phyloP scores from a whole-genome alignment of 2,888 invertebrate genomes.

The Amiota communis region DNA sequence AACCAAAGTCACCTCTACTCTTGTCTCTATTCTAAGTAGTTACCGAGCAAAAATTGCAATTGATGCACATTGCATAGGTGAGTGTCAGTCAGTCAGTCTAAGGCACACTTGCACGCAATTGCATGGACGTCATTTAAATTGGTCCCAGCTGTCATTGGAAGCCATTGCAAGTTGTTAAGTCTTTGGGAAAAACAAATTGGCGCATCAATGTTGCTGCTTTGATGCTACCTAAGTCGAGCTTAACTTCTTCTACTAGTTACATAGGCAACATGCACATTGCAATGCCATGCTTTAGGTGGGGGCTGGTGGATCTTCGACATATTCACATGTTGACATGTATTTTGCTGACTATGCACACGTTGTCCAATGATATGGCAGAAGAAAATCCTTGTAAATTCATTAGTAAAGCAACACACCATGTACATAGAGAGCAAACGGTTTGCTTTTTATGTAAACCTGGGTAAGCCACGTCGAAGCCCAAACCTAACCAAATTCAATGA shows the following conservation, averaged over 20 bases:
- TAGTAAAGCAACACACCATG: conserved; percentile 50
- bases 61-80: too few species aligned
- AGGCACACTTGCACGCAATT: too few species aligned
- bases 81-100: too few species aligned
- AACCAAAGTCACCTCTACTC: too few species aligned
- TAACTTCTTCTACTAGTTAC: too few species aligned
- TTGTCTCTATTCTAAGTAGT: too few species aligned
- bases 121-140: conserved; percentile 1
- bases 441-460: conserved; percentile 50
- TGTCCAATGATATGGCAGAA: conserved; percentile 13
- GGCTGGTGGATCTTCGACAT: neutral
- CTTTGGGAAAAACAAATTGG: conserved; percentile 22
- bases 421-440: too few species aligned
- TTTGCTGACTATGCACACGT: conserved; percentile 21
- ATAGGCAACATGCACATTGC: too few species aligned
- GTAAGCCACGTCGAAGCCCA: conserved; percentile 10
- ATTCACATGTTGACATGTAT: conserved; percentile 19
- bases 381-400: conserved; percentile 63
- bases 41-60: too few species aligned
- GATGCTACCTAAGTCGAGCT: neutral
- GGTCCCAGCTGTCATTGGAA: conserved; percentile 7
- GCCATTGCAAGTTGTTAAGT: conserved; percentile 27
- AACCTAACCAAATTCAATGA: too few species aligned
- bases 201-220: conserved; percentile 10
- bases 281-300: neutral